Base-by-base conservation (phyloP, 2,113 vertebrate species). In the Stigmatopora argus region DNA sequence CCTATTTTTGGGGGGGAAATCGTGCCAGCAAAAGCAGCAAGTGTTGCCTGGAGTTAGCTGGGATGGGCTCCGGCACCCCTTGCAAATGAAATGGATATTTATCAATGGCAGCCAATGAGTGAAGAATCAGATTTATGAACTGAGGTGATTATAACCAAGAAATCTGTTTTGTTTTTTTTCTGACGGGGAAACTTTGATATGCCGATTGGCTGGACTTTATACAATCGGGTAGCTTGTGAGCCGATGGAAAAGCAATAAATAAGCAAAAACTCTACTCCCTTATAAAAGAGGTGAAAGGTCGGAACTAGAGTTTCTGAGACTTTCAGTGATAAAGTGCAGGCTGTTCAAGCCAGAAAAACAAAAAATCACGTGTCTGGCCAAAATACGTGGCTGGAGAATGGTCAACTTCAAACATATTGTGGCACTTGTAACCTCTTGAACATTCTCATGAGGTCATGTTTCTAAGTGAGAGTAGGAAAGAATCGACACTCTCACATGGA, bases 401-500 rank as follows among this genome's bases (percentile, higher is more conserved):
- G 10, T 19, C 34, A 59, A 41, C 4, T 19, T 41, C 34, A 38
- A 59, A 59, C 18, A 11, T 5, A 18, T 15, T 18, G 11, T 6
- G 3, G 10, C 2, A n/a, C 38, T 61, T 21, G 3, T 31, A 3
- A 60, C 58, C 35, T 60, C 41, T 60, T 60, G 58, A 23, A 61
- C 13, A 19, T 61, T 61, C 59, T 45, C 59, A 61, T 61, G 59
- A 61, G 41, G 59, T 61, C 41, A 23, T 45, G 19, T 44, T 61
- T 38, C 59, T 21, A 45, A 46, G 19, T 61, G 38, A 45, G 35
- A 61, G 38, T 21, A n/a, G 38, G 58, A 7, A 45, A 15, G 57
- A 69, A 70, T 81, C 79, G 73, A 59, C 75, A 66, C 66, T 26
- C 66, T 26, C 64, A 18, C 51, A 9, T 1, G n/a, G 34, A 48